Evolutionary conservation across 2,888 invertebrate genomes (phyloP).

Genomic region (Zele albiditarsus): DNA sequence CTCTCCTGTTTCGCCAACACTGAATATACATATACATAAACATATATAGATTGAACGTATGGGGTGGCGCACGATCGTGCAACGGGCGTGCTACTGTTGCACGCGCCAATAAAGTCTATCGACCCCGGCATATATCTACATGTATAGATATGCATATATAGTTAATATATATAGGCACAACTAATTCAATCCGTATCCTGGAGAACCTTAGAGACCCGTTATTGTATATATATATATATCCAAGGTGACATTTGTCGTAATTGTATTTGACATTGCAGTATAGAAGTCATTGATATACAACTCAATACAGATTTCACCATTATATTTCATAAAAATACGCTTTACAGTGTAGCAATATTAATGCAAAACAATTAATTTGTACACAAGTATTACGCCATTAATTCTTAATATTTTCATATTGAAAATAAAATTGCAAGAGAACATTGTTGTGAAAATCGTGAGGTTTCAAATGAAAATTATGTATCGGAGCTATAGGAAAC

Average conservation of each 20-base stretch:
- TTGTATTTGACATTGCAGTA: no score
- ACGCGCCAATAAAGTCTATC: constrained; percentile 37
- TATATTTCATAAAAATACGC: no score
- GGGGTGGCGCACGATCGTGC: constrained; percentile 24
- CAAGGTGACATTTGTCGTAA: neutral
- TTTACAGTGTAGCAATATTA: no score
- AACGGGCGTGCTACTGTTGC: constrained; percentile 35
- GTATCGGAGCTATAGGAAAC: no score
- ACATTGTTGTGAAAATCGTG: no score
- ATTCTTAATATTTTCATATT: no score
- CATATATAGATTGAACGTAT: constrained; percentile 11
- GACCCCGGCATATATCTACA: constrained; percentile 17
- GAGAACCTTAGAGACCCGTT: constrained; percentile 14
- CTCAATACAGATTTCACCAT: no score
- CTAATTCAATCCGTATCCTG: constrained; percentile 18
- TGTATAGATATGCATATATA: neutral
- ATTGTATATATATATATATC: neutral
- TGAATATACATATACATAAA: constrained; percentile 16
- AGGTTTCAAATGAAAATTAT: no score
- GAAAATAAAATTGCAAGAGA: no score
- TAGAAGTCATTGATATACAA: no score
- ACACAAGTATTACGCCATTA: no score
- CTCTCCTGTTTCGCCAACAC: constrained; percentile 7
- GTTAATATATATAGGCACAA: neutral
- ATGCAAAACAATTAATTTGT: no score